Evolutionary conservation across 2,888 invertebrate species (phyloP).

Genomic region (Pocota personata): DNA sequence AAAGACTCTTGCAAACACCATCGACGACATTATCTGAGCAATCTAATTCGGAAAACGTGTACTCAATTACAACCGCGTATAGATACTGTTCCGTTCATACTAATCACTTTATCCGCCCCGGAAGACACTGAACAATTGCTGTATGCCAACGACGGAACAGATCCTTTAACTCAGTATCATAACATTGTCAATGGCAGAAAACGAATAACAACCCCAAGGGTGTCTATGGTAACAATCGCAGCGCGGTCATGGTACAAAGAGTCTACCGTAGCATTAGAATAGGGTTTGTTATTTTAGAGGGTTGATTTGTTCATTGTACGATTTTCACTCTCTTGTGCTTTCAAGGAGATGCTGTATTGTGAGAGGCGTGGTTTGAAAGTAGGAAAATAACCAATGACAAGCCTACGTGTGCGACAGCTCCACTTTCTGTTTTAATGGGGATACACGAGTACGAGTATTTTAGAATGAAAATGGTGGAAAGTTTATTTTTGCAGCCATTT

Average conservation of each 20-base stretch:
- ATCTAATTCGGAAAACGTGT: conserved; percentile 73
- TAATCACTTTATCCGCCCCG: conserved; percentile 61
- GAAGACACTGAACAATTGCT: conserved; percentile 53
- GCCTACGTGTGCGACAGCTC: conserved; percentile 1
- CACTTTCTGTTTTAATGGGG: neutral
- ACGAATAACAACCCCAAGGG: conserved; percentile 42
- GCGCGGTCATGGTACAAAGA: conserved; percentile 1
- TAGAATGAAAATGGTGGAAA: neutral
- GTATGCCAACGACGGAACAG: conserved; percentile 12
- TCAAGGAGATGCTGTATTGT: conserved; percentile 23
- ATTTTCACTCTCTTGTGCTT: conserved; percentile 36
- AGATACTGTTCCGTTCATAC: conserved; percentile 57
- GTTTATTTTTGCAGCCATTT: conserved; percentile 21
- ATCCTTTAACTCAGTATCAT: conserved; percentile 26
- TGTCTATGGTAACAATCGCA: conserved; percentile 32
- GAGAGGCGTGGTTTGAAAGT: conserved; percentile 17
- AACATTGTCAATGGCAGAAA: neutral
- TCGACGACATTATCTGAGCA: conserved; percentile 54
- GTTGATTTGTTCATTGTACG: conserved; percentile 35
- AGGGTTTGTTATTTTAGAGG: conserved; percentile 55
- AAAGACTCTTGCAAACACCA: conserved; percentile 1
- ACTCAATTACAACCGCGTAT: conserved; percentile 66
- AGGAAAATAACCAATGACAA: conserved; percentile 8
- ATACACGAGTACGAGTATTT: no score
- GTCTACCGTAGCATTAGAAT: neutral